Evolutionary conservation across 2,888 invertebrate genomes (phyloP).

Genomic region (Augiades crinisus): DNA sequence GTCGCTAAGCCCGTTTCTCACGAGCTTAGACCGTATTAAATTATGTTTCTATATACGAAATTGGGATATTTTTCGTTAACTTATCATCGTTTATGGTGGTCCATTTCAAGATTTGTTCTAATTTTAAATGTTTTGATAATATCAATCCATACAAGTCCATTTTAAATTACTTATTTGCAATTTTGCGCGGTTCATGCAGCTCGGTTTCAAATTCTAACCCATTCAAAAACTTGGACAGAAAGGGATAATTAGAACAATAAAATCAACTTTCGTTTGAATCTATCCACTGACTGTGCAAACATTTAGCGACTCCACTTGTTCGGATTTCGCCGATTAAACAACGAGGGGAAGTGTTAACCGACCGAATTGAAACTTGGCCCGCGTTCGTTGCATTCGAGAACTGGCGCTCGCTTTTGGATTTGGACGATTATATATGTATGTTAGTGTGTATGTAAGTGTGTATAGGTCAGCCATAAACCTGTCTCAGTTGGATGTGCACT

Average conservation of each 20-base stretch:
- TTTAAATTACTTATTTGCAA: too few species aligned
- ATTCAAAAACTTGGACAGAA: too few species aligned
- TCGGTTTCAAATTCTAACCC: conserved; percentile 4
- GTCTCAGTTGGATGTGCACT: neutral
- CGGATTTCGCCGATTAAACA: conserved; percentile 39
- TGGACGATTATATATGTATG: neutral
- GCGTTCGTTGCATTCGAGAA: neutral
- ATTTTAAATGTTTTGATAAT: too few species aligned
- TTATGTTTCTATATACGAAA: conserved; percentile 10
- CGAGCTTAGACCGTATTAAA: conserved; percentile 16
- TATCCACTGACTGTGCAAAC: neutral
- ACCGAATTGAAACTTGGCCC: conserved; percentile 42
- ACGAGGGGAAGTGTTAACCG: conserved; percentile 46
- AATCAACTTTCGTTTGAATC: conserved; percentile 6
- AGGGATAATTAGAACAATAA: too few species aligned
- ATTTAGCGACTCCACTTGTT: conserved; percentile 24
- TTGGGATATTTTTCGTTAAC: too few species aligned
- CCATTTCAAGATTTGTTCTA: too few species aligned
- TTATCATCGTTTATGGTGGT: too few species aligned
- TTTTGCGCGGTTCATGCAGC: too few species aligned
- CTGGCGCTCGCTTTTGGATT: neutral
- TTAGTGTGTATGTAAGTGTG: neutral
- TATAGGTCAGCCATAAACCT: neutral
- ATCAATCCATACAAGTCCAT: too few species aligned
- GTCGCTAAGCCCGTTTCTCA: conserved; percentile 16